These are phyloP conservation scores for Cyanoderma ruficeps DNA, from an alignment of 2,113 vertebrate species.

Conservation along the genomic window DNA sequence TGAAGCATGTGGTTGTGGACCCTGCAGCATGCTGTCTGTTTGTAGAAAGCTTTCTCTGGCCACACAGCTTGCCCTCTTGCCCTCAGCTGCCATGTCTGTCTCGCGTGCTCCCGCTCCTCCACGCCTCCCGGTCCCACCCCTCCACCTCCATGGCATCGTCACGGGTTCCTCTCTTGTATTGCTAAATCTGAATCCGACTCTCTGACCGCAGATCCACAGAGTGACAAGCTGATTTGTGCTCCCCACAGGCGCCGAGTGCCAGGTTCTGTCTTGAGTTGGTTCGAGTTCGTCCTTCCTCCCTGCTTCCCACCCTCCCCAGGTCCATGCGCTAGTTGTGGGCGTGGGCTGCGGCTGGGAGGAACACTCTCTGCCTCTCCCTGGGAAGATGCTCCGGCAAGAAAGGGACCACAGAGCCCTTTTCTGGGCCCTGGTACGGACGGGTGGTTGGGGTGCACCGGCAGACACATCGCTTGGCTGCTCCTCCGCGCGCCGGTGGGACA, in stretches of 20 bases:
- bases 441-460: neutral
- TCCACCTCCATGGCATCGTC: conserved; percentile 75
- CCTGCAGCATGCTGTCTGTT: conserved; percentile 88
- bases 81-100: conserved; percentile 46
- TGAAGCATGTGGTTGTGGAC: conserved; percentile 85
- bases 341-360: conserved; percentile 73
- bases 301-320: conserved; percentile 54
- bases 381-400: neutral
- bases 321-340: conserved; percentile 70
- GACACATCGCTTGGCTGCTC: neutral
- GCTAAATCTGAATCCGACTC: conserved; percentile 69
- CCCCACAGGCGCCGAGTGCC: conserved; percentile 60
- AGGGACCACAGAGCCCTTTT: conserved; percentile 6
- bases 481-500: fast-evolving
- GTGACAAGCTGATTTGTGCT: conserved; percentile 65
- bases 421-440: conserved; percentile 44
- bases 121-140: neutral
- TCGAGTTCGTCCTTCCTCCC: conserved; percentile 55
- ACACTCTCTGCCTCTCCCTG: conserved; percentile 55
- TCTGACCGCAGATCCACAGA: conserved; percentile 63
- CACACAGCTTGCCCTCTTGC: conserved; percentile 43
- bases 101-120: conserved; percentile 9
- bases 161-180: conserved; percentile 87
- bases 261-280: conserved; percentile 62
- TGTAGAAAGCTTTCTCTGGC: conserved; percentile 71